phyloP scores from a whole-genome alignment of 1,140 invertebrate species.

The Drosophila ananassae region DNA sequence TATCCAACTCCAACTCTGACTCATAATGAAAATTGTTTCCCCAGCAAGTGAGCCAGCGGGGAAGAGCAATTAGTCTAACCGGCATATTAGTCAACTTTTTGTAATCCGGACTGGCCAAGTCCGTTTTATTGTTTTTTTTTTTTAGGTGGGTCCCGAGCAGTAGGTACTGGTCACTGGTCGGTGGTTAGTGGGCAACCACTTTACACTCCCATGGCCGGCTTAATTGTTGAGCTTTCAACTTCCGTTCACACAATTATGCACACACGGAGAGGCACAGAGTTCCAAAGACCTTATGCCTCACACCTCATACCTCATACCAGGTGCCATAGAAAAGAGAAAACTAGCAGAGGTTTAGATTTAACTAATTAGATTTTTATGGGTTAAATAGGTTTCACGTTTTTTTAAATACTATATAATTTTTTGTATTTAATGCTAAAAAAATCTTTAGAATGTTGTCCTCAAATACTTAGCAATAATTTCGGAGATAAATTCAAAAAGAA shows the following conservation, averaged over 20 bases:
- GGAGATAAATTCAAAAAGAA: too few relatives aligned
- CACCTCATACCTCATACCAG: background rate
- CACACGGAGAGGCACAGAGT: conserved; percentile 3
- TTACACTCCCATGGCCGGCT: conserved; percentile 16
- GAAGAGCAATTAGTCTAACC: conserved; percentile 26
- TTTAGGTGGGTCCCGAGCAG: conserved; percentile 1
- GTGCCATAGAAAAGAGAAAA: conserved; percentile 7
- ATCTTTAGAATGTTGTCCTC: too few relatives aligned
- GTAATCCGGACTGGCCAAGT: conserved; percentile 15
- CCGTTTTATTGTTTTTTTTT: conserved; percentile 9
- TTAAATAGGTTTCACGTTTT: too few relatives aligned
- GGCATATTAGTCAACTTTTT: conserved; percentile 23
- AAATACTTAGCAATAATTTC: too few relatives aligned
- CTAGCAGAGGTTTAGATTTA: background rate
- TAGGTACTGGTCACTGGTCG: background rate
- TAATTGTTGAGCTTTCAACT: conserved; percentile 34
- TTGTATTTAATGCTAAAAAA: too few relatives aligned
- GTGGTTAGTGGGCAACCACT: background rate
- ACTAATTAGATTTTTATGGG: too few relatives aligned
- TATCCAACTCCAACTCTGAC: conserved; percentile 9
- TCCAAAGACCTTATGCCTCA: background rate
- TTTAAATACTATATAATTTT: too few relatives aligned
- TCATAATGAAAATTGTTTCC: conserved; percentile 10
- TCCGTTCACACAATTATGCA: conserved; percentile 36
- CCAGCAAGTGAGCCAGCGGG: background rate